Base-by-base conservation (phyloP, 2,888 invertebrate species). In the Drosophila mimica region DNA sequence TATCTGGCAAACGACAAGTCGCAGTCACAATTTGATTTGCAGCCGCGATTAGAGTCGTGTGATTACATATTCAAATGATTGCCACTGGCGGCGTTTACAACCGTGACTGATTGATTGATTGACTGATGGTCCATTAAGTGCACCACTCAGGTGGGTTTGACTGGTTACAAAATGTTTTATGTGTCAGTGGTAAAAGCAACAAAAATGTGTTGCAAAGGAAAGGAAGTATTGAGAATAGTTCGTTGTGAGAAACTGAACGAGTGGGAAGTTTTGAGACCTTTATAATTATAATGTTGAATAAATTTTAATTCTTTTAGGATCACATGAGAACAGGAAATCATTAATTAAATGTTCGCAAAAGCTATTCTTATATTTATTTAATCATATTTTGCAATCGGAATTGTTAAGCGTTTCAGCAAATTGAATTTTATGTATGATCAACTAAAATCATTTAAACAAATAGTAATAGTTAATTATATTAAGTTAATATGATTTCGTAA, bases 41-140 rank as follows among this genome's bases (percentile, higher is more conserved):
- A 74, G 70, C 57, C 73, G 60, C 83, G 84, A 87, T 86, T 84
- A 86, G 75, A 72, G 74, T 59, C 82, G 28, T 74, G 49, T 56
- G 87, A 83, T 83, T 87, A 78, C 79, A 83, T 75, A 78, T 87
- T 81, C 78, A 85, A 85, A 83, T 84, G 83, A 75, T 83, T 84
- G 84, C 87, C 84, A 81, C 68, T 84, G 84, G 84, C 83, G 68
- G 62, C 56, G 60, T 71, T 62, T 66, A 48, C 70, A 64, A 69
- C 33, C 40, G 48, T 75, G 69, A 69, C 51, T 64, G 57, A 57
- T 43, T 73, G 83, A 81, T 71, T 82, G 84, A 86, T 76, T 71
- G 77, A 73, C 63, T 73, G 76, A 78, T 79, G 79, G 72, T 70
- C 78, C 71, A 76, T 80, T 82, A 73, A 61, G 71, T 67, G 64